Conservation (phyloP, 1,140 invertebrate genomes). For the Ceratosolen solmsi region DNA sequence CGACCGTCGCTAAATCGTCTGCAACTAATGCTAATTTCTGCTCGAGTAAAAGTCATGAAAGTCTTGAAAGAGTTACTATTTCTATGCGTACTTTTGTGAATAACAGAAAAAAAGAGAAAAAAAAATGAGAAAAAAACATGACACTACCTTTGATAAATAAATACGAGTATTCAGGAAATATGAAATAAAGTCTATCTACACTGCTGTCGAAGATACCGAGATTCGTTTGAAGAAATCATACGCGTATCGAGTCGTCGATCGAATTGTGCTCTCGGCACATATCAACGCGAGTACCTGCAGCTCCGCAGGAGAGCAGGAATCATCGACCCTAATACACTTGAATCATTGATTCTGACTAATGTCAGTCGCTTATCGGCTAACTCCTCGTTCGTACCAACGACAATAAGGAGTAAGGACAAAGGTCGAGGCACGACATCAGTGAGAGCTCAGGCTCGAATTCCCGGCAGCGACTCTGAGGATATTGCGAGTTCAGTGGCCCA, state of each 20-base stretch:
- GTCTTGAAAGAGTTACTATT: background rate
- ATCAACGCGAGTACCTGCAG: constrained; percentile 37
- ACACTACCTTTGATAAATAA: constrained; percentile 31
- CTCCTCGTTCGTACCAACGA: constrained; percentile 58
- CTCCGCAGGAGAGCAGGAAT: constrained; percentile 1
- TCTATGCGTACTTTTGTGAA: background rate
- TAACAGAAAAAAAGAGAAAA: too few relatives aligned
- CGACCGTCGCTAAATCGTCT: background rate
- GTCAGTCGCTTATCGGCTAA: constrained; percentile 58
- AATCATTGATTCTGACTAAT: constrained; percentile 55
- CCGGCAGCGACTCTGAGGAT: constrained; percentile 34
- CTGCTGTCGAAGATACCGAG: background rate
- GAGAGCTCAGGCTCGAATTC: constrained; percentile 56
- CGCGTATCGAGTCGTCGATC: background rate
- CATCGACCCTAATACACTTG: constrained; percentile 16
- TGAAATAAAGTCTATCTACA: background rate
- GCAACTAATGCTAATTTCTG: background rate
- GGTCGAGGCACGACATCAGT: constrained; percentile 3
- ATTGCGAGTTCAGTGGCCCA: constrained; percentile 20
- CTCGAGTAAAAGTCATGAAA: background rate
- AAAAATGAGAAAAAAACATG: too few relatives aligned
- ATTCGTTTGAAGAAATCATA: constrained; percentile 14
- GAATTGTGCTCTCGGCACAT: constrained; percentile 53
- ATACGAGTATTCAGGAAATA: constrained; percentile 17
- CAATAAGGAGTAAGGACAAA: too few relatives aligned